Evolutionary conservation across 2,888 invertebrate genomes (phyloP), one percentile per base, ranked within the genome.

Genomic region (Leucoma salicis): DNA sequence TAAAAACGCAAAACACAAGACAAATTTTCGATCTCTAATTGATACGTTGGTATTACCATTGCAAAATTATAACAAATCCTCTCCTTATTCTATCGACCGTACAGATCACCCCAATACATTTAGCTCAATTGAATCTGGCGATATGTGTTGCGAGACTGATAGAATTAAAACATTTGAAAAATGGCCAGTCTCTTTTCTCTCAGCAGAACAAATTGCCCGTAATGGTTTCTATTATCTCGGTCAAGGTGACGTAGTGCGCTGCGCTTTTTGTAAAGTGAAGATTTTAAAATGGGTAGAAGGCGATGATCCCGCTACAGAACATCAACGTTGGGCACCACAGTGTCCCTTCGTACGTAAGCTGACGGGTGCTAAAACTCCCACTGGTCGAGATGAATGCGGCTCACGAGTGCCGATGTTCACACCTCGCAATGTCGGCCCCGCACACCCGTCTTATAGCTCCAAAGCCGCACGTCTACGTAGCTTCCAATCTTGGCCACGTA

Each of bases 161-260:
- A 91, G 95, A 44, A 75, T 94, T 25, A 91, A 91, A 57, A 93
- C 95, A 5, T 95, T 92, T 71, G 87, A 82, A 34, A 80, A 78
- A 53, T 96, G 96, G 96, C 94, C 94, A 0, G 75, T 91, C 5
- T 53, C 80, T 0, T 93, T 91, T 61, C 82, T 95, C 35, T 78
- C 90, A n/a, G 91, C 93, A 0, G 82, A 87, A 32, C 88, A 88
- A 29, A 85, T 97, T 58, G 96, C 97, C 0, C 90, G 91, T 37
- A 95, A 95, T 48, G 97, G 97, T 12, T 96, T 97, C 82, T 96
- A 94, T 76, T 97, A 93, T 66, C 92, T 94, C 3, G 92, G 94
- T 14, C 91, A 92, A 50, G 91, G 91, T 18, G 96, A 97, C 67
- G 93, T 93, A 68, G 96, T 97, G 7, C 92, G 93, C 49, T 97